Evolutionary conservation across 2,888 invertebrate genomes (phyloP), one percentile per base, ranked within the genome.

Genomic region (Cheilosia soror): DNA sequence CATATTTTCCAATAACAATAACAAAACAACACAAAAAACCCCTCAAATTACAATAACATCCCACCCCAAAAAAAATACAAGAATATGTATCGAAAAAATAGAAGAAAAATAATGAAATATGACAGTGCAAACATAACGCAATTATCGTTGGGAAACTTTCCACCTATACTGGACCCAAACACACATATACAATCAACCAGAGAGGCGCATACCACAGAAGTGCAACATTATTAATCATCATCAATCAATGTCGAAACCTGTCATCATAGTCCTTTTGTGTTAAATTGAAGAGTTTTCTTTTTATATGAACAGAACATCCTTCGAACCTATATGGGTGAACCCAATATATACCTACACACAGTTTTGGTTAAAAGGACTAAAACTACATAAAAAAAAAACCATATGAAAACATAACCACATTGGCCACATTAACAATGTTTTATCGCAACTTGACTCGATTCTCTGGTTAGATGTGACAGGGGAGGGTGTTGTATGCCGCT

Each of bases 221-320:
- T 91, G 90, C 91, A 90, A 90, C 90, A 91, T 91, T 91, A 91
- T 92, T 91, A 91, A 91, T 92, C 91, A 92, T 92, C 91, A 91
- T 91, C 91, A 92, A 91, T 91, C 91, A 91, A 90, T 91, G 92
- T 92, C 92, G 58, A 65, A 75, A 55, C 75, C 69, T 84, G 84
- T 84, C 84, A 79, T 75, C 75, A 49, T 75, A 71, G 84, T 60
- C 84, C 84, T 79, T 79, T 75, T 69, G 53, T 75, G 75, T 84
- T 69, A 69, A 79, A 75, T 79, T 75, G 69, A 79, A 75, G 58
- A 33, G 68, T n/a, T 76, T 33, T 68, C 51, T 53, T 51, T 71
- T 44, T 68, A 53, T 33, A 25, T 7, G 27, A 9, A 29, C 51
- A 63, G 27, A 9, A 29, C 51, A 63, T 79, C 57, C 51, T 79